These are phyloP conservation scores for Lates japonicus DNA, from an alignment of 2,797 vertebrate genomes.

Conservation along the genomic window DNA sequence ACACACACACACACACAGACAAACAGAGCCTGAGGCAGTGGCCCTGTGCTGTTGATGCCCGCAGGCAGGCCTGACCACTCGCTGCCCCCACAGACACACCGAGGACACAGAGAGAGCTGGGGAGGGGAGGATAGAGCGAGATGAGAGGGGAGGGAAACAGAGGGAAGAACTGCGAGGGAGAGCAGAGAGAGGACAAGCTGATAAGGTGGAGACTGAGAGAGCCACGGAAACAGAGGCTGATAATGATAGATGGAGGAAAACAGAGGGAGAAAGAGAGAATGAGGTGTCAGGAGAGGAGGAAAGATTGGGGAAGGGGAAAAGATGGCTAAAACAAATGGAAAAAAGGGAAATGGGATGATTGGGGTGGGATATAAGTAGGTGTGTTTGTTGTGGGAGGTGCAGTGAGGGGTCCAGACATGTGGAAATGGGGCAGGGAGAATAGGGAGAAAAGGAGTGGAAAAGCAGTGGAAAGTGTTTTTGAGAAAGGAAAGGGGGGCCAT, in stretches of 20 bases:
- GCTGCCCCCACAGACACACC: conserved; percentile 65
- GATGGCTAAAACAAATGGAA: conserved; percentile 51
- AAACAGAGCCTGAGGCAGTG: conserved; percentile 60
- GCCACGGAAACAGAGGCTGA: conserved; percentile 57
- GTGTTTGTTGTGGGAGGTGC: conserved; percentile 53
- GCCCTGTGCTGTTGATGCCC: conserved; percentile 72
- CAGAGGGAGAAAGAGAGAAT: conserved; percentile 32
- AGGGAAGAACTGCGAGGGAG: conserved; percentile 33
- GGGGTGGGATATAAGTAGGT: conserved; percentile 36
- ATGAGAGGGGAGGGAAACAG: conserved; percentile 19
- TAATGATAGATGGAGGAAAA: conserved; percentile 60
- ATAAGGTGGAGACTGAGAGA: conserved; percentile 66
- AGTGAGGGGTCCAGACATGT: conserved; percentile 28
- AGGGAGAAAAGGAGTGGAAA: conserved; percentile 42
- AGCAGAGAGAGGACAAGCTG: conserved; percentile 61
- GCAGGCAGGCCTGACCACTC: conserved; percentile 75
- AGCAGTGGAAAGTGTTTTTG: conserved; percentile 57
- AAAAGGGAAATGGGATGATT: conserved; percentile 31
- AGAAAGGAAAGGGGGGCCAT: conserved; percentile 55
- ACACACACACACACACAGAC: conserved; percentile 39
- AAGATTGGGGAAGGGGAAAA: neutral
- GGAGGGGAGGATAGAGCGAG: conserved; percentile 31
- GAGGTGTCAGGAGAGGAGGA: conserved; percentile 24
- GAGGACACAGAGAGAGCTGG: conserved; percentile 42
- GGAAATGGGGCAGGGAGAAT: conserved; percentile 14